Evolutionary conservation across 2,888 invertebrate species (phyloP).

Genomic region (Liopterus haemorrhoidalis): DNA sequence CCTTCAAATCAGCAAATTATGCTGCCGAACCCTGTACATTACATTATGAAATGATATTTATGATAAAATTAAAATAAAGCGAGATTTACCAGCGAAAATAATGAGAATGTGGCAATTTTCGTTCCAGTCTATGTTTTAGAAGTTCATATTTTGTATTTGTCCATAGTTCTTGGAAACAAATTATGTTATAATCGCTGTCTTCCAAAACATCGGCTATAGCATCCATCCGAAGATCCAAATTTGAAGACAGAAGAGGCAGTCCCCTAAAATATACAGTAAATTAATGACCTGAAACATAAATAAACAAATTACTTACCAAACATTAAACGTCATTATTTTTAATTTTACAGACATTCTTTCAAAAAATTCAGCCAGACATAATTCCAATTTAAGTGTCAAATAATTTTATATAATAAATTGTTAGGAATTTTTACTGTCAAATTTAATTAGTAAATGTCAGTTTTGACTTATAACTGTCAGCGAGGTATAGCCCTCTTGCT

Average conservation of each 20-base stretch:
- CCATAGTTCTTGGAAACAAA: conserved; percentile 96
- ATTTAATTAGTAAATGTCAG: too few species aligned
- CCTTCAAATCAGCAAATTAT: too few species aligned
- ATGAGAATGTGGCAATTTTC: conserved; percentile 72
- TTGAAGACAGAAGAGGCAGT: conserved; percentile 67
- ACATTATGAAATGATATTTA: too few species aligned
- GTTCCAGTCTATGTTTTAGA: conserved; percentile 60
- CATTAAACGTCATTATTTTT: conserved; percentile 43
- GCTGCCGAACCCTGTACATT: too few species aligned
- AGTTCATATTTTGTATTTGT: conserved; percentile 70
- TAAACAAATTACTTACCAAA: conserved; percentile 39
- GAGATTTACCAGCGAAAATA: conserved; percentile 81
- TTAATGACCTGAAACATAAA: conserved; percentile 3
- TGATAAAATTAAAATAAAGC: too few species aligned
- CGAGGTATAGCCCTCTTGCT: too few species aligned
- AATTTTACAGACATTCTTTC: too few species aligned
- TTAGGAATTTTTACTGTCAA: too few species aligned
- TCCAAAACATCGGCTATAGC: conserved; percentile 68
- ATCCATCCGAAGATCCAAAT: conserved; percentile 62
- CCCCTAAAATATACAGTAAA: conserved; percentile 58
- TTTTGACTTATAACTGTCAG: too few species aligned
- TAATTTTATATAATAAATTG: too few species aligned
- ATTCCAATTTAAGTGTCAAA: too few species aligned
- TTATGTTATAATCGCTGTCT: conserved; percentile 71
- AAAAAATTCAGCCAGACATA: too few species aligned